Evolutionary conservation across 2,113 vertebrate genomes (phyloP), one percentile per base, ranked within the genome.

Genomic region (Pandion haliaetus): DNA sequence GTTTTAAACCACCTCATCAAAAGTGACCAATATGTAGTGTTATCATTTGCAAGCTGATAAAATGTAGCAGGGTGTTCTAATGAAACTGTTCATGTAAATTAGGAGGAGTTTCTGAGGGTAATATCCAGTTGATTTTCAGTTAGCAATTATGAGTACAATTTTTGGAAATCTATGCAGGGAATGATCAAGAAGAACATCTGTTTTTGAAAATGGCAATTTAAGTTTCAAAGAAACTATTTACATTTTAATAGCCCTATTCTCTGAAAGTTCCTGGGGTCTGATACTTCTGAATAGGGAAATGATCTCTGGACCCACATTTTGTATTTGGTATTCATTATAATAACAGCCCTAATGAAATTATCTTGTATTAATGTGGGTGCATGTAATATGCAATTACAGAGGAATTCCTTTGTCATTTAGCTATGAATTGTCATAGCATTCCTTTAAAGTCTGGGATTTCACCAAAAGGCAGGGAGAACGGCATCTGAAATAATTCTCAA

Each of bases 151-250:
- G 40, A 81, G 62, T 24, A 70, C 55, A 45, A 12, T 36, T 86
- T 84, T 88, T 87, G 17, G 70, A 86, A 93, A 83, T 73, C 36
- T 31, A 3, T 89, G 63, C 59, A 74, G 65, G 59, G 47, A 88
- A 83, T 40, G 71, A 91, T 82, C 67, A 93, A 78, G 52, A 65
- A 63, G 29, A 94, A 82, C 66, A 94, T 90, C 59, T 92, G 55
- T 0, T 95, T 95, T 90, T 94, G 58, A 84, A 96, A 96, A 76
- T 21, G 38, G 40, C 29, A 31, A 71, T 85, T 92, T 86, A 57
- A 88, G 92, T 94, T 94, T 96, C 88, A 94, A 82, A 96, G 85
- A 62, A 87, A 70, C 74, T 84, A 67, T 94, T 94, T 95, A 87
- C 36, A 45, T 88, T 88, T 95, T 95, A 96, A 80, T 90, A 92